Conservation (phyloP, 2,113 vertebrate species). For the Chrysemys picta region DNA sequence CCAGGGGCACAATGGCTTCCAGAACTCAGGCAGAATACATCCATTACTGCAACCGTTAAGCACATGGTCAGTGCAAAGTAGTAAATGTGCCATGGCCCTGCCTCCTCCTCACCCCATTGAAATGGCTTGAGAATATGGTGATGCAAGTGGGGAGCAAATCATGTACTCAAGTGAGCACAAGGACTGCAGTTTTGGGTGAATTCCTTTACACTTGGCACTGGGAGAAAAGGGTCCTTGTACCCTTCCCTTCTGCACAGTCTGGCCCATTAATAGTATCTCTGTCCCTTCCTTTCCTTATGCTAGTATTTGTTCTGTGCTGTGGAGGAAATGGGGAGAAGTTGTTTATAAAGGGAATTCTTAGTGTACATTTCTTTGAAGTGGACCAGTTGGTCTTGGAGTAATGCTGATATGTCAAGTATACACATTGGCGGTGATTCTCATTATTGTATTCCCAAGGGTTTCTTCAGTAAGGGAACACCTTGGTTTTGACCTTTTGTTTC, state of each 20-base stretch:
- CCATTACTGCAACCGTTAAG: background rate
- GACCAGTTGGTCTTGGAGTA: background rate
- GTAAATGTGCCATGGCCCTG: background rate
- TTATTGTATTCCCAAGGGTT: conserved; percentile 1
- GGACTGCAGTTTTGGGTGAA: background rate
- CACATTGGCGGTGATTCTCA: background rate
- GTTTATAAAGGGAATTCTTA: background rate
- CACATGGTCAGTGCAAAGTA: background rate
- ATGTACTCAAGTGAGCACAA: background rate
- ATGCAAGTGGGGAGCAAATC: background rate
- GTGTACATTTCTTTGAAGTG: background rate
- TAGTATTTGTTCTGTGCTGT: background rate
- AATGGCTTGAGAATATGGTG: background rate
- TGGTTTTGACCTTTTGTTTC: conserved; percentile 48
- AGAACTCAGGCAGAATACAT: background rate
- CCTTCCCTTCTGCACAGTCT: background rate
- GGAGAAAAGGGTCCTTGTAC: background rate
- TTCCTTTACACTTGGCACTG: background rate
- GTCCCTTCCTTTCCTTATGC: background rate
- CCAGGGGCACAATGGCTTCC: accelerated
- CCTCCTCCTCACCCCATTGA: background rate
- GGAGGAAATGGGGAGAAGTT: background rate
- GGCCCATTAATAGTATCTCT: background rate
- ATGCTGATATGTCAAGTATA: background rate
- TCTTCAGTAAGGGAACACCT: conserved; percentile 12